A percentile compares a stretch with the other conserved stretches of the same genome.
Conservation (phyloP, 1,140 invertebrate species). For the Tenebrio molitor region DNA sequence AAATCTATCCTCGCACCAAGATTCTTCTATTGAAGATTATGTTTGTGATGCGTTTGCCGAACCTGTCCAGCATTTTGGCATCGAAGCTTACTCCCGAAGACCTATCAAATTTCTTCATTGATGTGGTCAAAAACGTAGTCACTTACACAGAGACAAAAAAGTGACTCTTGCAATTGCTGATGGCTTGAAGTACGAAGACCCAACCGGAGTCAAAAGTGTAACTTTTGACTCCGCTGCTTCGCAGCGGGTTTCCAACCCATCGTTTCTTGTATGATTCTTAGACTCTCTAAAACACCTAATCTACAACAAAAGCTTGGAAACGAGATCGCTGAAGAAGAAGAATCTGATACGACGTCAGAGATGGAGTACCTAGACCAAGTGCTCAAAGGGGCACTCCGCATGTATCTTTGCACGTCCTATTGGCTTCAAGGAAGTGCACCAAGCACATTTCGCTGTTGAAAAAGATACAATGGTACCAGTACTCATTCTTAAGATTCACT, state of each 20-base stretch:
- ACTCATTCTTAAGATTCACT: constrained; percentile 62
- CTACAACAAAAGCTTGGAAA: constrained; percentile 69
- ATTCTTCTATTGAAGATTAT: background rate
- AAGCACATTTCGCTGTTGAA: constrained; percentile 52
- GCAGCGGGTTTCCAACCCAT: constrained; percentile 74
- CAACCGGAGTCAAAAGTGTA: constrained; percentile 46
- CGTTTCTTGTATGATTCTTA: constrained; percentile 69
- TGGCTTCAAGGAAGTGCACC: constrained; percentile 62
- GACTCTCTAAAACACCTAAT: constrained; percentile 70
- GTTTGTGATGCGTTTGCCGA: background rate
- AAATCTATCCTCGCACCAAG: background rate
- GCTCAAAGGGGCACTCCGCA: constrained; percentile 58
- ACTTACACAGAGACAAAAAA: constrained; percentile 40
- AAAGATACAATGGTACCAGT: constrained; percentile 61
- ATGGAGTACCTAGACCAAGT: constrained; percentile 66
- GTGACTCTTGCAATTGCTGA: constrained; percentile 72
- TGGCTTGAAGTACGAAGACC: constrained; percentile 67
- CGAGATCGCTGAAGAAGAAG: constrained; percentile 69
- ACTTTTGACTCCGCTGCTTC: constrained; percentile 67
- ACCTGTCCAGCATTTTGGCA: background rate
- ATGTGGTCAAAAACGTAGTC: constrained; percentile 26
- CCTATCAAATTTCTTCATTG: constrained; percentile 34
- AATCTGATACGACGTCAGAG: constrained; percentile 69
- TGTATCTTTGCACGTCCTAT: constrained; percentile 46
- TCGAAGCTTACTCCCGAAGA: constrained; percentile 3